These are phyloP conservation scores for Zophobas atratus DNA, from an alignment of 1,140 invertebrate species.

Conservation along the genomic window DNA sequence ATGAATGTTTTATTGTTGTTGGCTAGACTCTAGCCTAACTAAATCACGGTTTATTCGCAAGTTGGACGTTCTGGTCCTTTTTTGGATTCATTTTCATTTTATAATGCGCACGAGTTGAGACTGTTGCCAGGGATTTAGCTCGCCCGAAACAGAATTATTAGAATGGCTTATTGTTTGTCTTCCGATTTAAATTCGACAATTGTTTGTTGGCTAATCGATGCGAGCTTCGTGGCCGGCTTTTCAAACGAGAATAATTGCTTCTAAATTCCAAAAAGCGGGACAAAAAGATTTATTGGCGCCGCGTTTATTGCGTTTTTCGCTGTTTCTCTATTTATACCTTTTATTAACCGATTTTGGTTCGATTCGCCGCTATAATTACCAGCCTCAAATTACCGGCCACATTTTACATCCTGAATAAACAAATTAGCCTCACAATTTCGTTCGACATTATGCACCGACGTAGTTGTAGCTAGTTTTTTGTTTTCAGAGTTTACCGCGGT, in stretches of 20 bases:
- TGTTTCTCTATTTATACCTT: not conserved
- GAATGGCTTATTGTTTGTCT: slow-evolving; percentile 20
- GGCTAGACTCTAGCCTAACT: slow-evolving; percentile 1
- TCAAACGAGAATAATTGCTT: not conserved
- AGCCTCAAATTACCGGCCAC: too few species aligned
- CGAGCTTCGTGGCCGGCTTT: not conserved
- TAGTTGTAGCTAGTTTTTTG: too few species aligned
- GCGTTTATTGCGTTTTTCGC: not conserved
- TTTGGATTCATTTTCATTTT: slow-evolving; percentile 5
- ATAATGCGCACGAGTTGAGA: not conserved
- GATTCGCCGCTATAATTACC: too few species aligned
- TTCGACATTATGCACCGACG: too few species aligned
- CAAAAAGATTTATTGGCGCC: not conserved
- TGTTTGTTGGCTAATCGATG: not conserved
- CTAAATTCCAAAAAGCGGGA: not conserved
- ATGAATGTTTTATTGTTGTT: slow-evolving; percentile 6
- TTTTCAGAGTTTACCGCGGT: too few species aligned
- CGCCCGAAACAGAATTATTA: not conserved
- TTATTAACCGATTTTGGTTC: not conserved
- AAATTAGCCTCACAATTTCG: too few species aligned
- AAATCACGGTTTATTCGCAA: not conserved
- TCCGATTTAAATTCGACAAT: slow-evolving; percentile 13
- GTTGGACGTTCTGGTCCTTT: not conserved
- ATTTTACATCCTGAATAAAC: too few species aligned
- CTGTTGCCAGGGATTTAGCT: slow-evolving; percentile 7